Conservation (phyloP, 2,888 invertebrate species). For the Tetropium fuscum region DNA sequence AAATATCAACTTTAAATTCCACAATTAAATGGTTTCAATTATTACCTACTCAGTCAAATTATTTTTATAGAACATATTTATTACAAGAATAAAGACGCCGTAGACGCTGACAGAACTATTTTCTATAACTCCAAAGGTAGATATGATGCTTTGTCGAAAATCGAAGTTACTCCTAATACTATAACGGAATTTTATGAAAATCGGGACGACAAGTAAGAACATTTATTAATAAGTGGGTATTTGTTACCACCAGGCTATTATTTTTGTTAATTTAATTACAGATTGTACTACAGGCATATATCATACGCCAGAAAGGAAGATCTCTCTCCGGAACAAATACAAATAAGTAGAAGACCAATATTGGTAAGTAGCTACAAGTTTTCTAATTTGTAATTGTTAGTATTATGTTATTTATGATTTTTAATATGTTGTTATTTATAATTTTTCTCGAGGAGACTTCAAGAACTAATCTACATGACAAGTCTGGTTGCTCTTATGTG, state of each 20-base stretch:
- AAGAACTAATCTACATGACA: no score
- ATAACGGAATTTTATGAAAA: conserved; percentile 46
- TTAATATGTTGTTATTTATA: no score
- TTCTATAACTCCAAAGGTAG: conserved; percentile 72
- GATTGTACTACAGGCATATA: conserved; percentile 61
- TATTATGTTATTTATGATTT: neutral
- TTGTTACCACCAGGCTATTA: conserved; percentile 1
- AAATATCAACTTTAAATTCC: no score
- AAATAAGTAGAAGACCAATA: conserved; percentile 58
- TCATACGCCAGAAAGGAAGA: conserved; percentile 56
- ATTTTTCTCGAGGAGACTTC: no score
- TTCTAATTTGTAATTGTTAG: conserved; percentile 3
- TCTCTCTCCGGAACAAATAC: conserved; percentile 24
- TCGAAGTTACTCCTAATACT: conserved; percentile 69
- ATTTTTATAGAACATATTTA: conserved; percentile 64
- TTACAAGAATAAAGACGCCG: conserved; percentile 48
- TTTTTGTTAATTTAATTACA: conserved; percentile 21
- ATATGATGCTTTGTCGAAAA: conserved; percentile 75
- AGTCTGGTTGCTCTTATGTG: no score
- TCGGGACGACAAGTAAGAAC: conserved; percentile 45
- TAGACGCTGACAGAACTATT: conserved; percentile 62
- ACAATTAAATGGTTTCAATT: no score
- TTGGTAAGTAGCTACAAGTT: no score
- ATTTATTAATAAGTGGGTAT: conserved; percentile 1
- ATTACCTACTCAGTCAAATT: no score